Evolutionary conservation across 2,113 vertebrate genomes (phyloP).

Genomic region (Lamprotornis superbus): DNA sequence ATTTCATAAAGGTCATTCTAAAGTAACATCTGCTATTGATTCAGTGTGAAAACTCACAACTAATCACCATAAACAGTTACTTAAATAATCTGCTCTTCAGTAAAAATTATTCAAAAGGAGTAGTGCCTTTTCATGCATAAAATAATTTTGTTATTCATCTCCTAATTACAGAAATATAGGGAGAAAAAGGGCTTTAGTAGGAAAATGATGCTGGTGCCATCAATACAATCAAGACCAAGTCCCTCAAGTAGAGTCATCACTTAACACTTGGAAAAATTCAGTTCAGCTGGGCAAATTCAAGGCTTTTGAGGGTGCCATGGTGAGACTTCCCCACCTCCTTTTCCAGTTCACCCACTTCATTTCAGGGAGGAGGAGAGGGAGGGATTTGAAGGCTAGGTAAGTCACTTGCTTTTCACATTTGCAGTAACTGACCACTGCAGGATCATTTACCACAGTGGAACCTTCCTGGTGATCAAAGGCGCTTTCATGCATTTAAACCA

Average conservation of each 20-base stretch:
- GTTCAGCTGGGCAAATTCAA: neutral
- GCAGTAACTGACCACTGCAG: rapidly evolving
- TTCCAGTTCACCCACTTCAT: neutral
- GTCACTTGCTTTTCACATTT: neutral
- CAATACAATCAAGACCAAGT: rapidly evolving
- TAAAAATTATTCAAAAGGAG: neutral
- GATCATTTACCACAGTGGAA: neutral
- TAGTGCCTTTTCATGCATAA: neutral
- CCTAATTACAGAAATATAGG: neutral
- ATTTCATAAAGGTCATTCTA: constrained; percentile 1
- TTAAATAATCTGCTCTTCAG: neutral
- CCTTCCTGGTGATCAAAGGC: neutral
- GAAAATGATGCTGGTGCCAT: neutral
- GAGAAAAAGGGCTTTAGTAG: neutral
- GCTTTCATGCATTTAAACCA: rapidly evolving
- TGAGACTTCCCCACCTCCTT: neutral
- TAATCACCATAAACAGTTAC: constrained; percentile 34
- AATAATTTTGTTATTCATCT: neutral
- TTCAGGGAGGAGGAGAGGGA: rapidly evolving
- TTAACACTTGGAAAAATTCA: neutral
- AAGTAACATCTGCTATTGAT: constrained; percentile 53
- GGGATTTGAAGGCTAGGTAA: neutral
- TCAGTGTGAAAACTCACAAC: neutral
- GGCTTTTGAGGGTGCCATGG: rapidly evolving
- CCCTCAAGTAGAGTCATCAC: neutral